Base-by-base conservation (phyloP, 1,140 invertebrate species). In the Coelopa frigida region DNA sequence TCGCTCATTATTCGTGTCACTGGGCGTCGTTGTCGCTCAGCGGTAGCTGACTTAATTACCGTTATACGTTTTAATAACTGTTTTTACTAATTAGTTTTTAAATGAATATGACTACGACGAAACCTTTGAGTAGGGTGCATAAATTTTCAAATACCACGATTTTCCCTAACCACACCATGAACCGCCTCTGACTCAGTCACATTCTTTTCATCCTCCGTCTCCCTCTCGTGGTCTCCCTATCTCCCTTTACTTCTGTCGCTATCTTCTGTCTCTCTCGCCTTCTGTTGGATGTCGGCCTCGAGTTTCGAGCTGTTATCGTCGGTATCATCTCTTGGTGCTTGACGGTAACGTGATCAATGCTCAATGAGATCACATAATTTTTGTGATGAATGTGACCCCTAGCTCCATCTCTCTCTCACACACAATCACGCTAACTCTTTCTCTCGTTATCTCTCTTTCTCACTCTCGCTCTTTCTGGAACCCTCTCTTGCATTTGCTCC, bases 351-450 rank as follows among this genome's bases (percentile, higher is more conserved):
- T 43, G 41, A 43, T 43, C 41, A 43, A 43, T 43, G 41, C 33
- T 43, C 41, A 43, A 43, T 43, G 23, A 21, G 27, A 43, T 43
- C 41, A 43, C 41, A 43, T 43, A 43, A 43, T 43, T 43, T 43
- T 32, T 31, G n/a, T n/a, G n/a, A n/a, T n/a, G n/a, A n/a, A n/a
- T n/a, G n/a, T n/a, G n/a, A n/a, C 14, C 27, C 14, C 27, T 29
- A 8, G 14, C 27, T 29, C 14, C 14, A 29, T 29, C 27, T 29
- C 27, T 10, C 27, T 29, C 27, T 29, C 27, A 29, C 27, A 10
- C 27, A 10, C 27, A 10, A 8, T 29, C 27, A 10, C 14, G 8
- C 27, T 29, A 8, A 10, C 27, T 29, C 27, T 29, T 14, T 29
- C 27, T 29, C 27, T 29, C 27, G 8, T 14, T 29, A 8, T 29